Conservation (phyloP, 2,797 vertebrate genomes). For the Lepidocolaptes lacrymiger region DNA sequence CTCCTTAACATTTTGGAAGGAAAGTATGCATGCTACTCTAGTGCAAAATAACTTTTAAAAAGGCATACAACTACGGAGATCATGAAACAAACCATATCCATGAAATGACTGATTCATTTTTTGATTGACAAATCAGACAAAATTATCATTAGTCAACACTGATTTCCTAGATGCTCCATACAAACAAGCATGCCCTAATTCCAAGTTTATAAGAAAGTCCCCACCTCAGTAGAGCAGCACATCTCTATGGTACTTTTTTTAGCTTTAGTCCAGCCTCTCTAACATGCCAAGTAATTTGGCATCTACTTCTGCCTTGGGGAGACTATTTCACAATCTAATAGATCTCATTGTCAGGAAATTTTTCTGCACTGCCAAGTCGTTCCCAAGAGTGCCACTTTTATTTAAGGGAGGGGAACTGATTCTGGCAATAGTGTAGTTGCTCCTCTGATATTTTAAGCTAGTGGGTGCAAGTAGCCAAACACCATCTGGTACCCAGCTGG, state of each 20-base stretch:
- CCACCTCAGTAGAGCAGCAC: background rate
- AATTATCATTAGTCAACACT: background rate
- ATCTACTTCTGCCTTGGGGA: conserved; percentile 44
- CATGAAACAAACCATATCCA: background rate
- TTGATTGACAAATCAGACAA: background rate
- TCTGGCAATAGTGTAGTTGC: conserved; percentile 45
- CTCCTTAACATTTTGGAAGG: background rate
- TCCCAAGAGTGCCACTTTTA: conserved; percentile 69
- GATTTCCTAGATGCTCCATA: background rate
- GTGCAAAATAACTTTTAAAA: background rate
- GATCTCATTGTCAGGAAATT: conserved; percentile 68
- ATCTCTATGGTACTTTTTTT: background rate
- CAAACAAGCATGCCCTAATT: background rate
- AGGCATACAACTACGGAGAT: background rate
- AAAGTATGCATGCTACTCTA: background rate
- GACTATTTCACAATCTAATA: conserved; percentile 62
- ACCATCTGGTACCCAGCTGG: conserved; percentile 76
- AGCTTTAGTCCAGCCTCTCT: conserved; percentile 16
- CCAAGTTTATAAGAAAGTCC: background rate
- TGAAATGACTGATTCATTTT: background rate
- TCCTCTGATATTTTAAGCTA: conserved; percentile 68
- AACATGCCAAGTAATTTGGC: conserved; percentile 60
- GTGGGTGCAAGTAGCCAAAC: conserved; percentile 73
- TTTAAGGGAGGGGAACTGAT: conserved; percentile 69
- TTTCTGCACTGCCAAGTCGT: conserved; percentile 45